Percentiles rank a stretch among this genome's conserved stretches.
Conservation (phyloP, 2,113 vertebrate genomes). For the Elephantulus edwardii region DNA sequence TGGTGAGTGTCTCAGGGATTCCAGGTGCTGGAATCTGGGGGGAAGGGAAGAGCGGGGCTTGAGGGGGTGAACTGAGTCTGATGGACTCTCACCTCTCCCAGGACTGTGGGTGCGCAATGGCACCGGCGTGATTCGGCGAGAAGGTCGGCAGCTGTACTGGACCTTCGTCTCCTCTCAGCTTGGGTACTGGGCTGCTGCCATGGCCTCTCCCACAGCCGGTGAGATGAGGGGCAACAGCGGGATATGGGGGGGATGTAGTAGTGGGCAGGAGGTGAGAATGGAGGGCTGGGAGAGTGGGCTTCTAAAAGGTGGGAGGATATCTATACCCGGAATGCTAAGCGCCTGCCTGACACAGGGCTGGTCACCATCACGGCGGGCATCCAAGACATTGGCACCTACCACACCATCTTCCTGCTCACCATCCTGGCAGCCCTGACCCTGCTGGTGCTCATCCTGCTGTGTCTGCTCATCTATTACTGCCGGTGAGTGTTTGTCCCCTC, state of each 20-base stretch:
- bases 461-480: conserved; percentile 98
- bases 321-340: conserved; percentile 11
- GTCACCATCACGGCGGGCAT: conserved; percentile 89
- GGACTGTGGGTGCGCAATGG: conserved; percentile 93
- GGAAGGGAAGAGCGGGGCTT: not conserved
- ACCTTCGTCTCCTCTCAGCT: conserved; percentile 90
- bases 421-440: conserved; percentile 94
- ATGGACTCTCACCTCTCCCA: conserved; percentile 63
- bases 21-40: not conserved
- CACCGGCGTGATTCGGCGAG: conserved; percentile 91
- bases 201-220: conserved; percentile 89
- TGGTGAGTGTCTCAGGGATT: conserved; percentile 80
- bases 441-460: conserved; percentile 94
- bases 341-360: conserved; percentile 84
- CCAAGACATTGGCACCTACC: conserved; percentile 95
- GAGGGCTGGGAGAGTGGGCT: not conserved
- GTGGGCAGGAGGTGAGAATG: not conserved
- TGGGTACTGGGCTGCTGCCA: conserved; percentile 95
- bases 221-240: not conserved
- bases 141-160: conserved; percentile 90
- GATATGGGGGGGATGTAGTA: fast-evolving
- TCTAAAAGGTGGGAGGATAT: not conserved
- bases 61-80: not conserved
- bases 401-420: conserved; percentile 97
- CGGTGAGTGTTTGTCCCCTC: conserved; percentile 91